Evolutionary conservation across 2,888 invertebrate genomes (phyloP).

Genomic region (Willowsia nigromaculata): DNA sequence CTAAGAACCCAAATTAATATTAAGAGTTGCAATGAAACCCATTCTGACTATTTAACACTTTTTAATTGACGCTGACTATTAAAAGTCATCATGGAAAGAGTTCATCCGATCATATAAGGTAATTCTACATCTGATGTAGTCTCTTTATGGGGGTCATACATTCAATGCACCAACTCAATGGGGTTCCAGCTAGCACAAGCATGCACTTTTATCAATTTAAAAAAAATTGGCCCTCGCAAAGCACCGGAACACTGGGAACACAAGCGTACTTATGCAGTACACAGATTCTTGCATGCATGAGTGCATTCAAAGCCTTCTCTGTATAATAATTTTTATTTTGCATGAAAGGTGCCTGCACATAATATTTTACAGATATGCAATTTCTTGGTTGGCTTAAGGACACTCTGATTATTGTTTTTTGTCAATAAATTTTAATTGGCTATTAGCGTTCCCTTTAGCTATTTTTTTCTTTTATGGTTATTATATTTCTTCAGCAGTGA

Average conservation of each 20-base stretch:
- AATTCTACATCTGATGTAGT: constrained; percentile 14
- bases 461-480: neutral
- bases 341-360: neutral
- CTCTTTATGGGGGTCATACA: constrained; percentile 2
- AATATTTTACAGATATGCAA: neutral
- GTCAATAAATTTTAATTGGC: no score
- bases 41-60: constrained; percentile 2
- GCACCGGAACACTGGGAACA: constrained; percentile 9
- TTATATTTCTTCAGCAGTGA: no score
- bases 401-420: neutral
- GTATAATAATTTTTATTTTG: neutral
- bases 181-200: constrained; percentile 27
- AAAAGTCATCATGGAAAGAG: constrained; percentile 66
- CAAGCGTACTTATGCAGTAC: neutral
- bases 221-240: neutral
- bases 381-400: neutral
- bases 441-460: no score
- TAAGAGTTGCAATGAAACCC: neutral
- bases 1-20: neutral
- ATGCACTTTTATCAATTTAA: constrained; percentile 27
- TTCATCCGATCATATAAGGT: constrained; percentile 62
- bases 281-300: neutral
- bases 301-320: neutral
- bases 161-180: neutral
- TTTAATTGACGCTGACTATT: constrained; percentile 25